A percentile compares a stretch with the other conserved stretches of the same genome.
phyloP scores from a whole-genome alignment of 2,888 invertebrate species.

The Oscheius sp. region DNA sequence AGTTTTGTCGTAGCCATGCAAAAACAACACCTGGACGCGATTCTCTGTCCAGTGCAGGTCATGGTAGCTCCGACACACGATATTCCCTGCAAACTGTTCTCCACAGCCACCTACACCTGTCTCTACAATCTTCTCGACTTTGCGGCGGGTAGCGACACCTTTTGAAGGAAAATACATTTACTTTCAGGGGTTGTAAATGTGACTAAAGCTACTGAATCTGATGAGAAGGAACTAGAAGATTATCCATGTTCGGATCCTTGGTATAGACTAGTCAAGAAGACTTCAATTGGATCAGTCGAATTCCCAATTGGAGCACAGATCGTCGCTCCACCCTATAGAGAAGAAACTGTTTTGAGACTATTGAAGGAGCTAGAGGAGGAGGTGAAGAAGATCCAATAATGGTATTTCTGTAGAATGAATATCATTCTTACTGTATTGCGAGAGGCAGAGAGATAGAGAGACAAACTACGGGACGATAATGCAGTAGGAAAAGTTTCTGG shows the following conservation, averaged over 20 bases:
- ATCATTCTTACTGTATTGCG: too few species aligned
- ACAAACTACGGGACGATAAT: too few species aligned
- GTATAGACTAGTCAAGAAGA: conserved; percentile 60
- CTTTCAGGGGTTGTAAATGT: conserved; percentile 67
- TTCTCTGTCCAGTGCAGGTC: conserved; percentile 62
- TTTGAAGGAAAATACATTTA: too few species aligned
- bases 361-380: conserved; percentile 62
- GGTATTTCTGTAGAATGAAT: too few species aligned
- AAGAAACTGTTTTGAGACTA: conserved; percentile 60
- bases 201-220: conserved; percentile 64
- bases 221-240: conserved; percentile 58
- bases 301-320: conserved; percentile 67
- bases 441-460: too few species aligned
- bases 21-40: conserved; percentile 53
- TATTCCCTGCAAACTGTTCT: conserved; percentile 57
- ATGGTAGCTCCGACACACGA: conserved; percentile 57
- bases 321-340: conserved; percentile 63
- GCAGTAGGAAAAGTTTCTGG: too few species aligned
- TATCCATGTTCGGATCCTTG: conserved; percentile 65
- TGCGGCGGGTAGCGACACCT: conserved; percentile 65
- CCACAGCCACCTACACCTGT: conserved; percentile 68
- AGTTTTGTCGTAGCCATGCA: conserved; percentile 56
- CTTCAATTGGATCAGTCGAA: conserved; percentile 57
- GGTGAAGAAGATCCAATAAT: too few species aligned
- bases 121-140: conserved; percentile 72